Evolutionary conservation across 2,797 vertebrate species (phyloP), one percentile per base, ranked within the genome.

Genomic region (Myotis findleyi): DNA sequence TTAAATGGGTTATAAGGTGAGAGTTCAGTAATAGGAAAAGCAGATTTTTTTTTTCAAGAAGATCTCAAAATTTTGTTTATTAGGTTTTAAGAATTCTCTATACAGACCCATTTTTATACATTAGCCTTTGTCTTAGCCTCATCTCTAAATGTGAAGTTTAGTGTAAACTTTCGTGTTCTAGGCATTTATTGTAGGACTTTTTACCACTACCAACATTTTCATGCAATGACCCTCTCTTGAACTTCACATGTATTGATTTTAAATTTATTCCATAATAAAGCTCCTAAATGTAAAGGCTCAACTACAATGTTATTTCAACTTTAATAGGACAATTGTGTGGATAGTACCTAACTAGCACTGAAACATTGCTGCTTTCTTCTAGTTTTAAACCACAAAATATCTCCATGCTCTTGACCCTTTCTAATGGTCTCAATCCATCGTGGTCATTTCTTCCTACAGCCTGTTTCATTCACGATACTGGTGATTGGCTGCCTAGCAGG

Each of bases 201-300:
- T 95, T 95, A 91, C 33, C 25, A 80, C 76, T 85, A 41, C 16
- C 16, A 85, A 77, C 27, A 38, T 95, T 84, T 93, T 93, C 21
- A 33, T 14, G n/a, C 69, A 49, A 55, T 91, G 62, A 89, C 72
- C 86, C 27, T 91, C 59, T 87, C 62, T 68, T 93, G 80, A 97
- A 97, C 80, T 83, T 95, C 51, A 41, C 59, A 82, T 80, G 23
- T 93, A 94, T 95, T 95, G 62, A 97, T 95, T 95, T 97, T 80
- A 75, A 95, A 75, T 95, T 68, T 85, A 94, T 80, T 95, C 21
- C 27, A 62, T 75, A 93, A 82, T 82, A 93, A 91, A 91, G 8
- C 5, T 95, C 38, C 84, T 93, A 89, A 96, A n/a, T 33, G 23
- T 81, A 80, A 51, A 95, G 7, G 3, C 96, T 84, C 77, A 82